phyloP scores from a whole-genome alignment of 2,797 vertebrate genomes.

The Rhincodon typus region DNA sequence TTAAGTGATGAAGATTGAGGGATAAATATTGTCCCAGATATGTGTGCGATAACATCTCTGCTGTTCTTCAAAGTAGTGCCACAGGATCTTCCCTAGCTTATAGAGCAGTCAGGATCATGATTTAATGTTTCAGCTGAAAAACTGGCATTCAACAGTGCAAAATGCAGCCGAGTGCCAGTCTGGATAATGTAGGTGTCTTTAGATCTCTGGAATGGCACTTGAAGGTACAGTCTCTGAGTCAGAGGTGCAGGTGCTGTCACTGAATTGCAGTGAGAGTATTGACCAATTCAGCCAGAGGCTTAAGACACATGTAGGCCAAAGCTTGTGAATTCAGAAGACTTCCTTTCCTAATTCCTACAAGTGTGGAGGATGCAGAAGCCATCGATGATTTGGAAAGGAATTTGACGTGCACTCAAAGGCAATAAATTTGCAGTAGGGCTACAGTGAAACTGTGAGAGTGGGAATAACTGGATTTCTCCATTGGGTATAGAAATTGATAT shows the following conservation, averaged over 20 bases:
- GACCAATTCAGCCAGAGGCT: background rate
- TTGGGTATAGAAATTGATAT: no score
- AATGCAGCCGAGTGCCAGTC: no score
- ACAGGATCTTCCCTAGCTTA: background rate
- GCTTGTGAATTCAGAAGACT: background rate
- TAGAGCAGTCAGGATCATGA: background rate
- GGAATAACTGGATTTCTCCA: no score
- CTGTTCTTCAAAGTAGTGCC: background rate
- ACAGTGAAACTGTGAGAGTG: no score
- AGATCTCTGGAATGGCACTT: background rate
- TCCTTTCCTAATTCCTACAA: background rate
- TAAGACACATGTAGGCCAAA: background rate
- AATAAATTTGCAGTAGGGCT: no score
- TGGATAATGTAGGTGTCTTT: no score
- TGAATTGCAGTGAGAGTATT: background rate
- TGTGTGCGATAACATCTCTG: background rate
- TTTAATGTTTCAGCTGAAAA: background rate
- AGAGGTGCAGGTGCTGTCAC: background rate
- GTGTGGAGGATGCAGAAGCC: no score
- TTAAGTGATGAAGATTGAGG: background rate
- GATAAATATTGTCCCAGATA: background rate
- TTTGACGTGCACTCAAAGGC: no score
- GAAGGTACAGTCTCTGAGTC: background rate
- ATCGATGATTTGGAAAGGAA: no score
- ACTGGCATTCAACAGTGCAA: background rate